Conservation (phyloP, 2,797 vertebrate species). For the Anas bernieri region DNA sequence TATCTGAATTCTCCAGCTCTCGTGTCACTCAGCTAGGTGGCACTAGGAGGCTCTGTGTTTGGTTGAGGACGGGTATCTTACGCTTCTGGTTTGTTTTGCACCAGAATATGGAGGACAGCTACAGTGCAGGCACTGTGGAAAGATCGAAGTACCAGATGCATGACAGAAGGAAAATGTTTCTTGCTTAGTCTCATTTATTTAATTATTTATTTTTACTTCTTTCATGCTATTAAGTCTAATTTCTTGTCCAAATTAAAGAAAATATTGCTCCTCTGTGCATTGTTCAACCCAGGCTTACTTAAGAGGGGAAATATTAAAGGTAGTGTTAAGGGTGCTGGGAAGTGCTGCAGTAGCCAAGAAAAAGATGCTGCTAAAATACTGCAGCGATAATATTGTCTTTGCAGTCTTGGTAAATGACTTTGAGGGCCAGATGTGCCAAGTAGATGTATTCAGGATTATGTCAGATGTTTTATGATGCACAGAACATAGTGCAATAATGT, state of each 20-base stretch:
- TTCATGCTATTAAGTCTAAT: background rate
- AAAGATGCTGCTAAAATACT: background rate
- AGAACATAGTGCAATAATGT: background rate
- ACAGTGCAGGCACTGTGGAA: background rate
- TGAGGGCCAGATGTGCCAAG: background rate
- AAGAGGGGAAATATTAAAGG: background rate
- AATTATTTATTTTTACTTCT: background rate
- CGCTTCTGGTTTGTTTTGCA: background rate
- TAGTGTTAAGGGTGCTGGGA: background rate
- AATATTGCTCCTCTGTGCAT: background rate
- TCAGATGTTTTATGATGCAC: background rate
- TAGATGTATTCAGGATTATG: background rate
- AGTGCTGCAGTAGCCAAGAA: background rate
- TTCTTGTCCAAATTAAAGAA: background rate
- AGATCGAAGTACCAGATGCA: background rate
- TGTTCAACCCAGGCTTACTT: background rate
- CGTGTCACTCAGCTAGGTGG: conserved; percentile 26
- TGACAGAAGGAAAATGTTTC: background rate
- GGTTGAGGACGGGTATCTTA: background rate
- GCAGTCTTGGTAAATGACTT: background rate
- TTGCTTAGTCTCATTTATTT: background rate
- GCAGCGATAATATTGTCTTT: background rate
- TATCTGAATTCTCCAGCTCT: background rate
- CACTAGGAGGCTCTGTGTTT: conserved; percentile 22
- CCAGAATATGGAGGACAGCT: background rate